Percentiles rank a stretch among this genome's conserved stretches.
These are phyloP conservation scores for Stictonetta naevosa DNA, from an alignment of 2,113 vertebrate species.

Conservation along the genomic window DNA sequence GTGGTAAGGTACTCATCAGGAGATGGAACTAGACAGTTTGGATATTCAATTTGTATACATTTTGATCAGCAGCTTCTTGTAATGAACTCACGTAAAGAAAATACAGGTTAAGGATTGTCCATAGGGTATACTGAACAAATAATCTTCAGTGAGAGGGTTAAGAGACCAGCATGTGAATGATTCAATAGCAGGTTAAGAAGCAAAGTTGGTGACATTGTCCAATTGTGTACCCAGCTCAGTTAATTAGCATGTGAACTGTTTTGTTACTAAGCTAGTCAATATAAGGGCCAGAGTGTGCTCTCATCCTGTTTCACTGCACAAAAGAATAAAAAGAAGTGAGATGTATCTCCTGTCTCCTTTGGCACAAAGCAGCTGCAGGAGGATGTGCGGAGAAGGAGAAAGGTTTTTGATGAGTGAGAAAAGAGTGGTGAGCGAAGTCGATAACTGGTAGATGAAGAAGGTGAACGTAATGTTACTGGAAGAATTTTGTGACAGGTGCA, in stretches of 20 bases:
- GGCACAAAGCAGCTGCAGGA: not conserved
- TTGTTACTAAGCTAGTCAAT: not conserved
- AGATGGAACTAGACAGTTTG: not conserved
- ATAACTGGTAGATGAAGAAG: not conserved
- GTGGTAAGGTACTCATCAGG: not conserved
- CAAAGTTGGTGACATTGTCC: not conserved
- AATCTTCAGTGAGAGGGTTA: not conserved
- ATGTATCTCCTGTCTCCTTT: not conserved
- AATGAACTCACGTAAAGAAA: not conserved
- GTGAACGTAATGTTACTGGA: not conserved
- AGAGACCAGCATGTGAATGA: not conserved
- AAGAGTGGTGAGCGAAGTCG: not conserved
- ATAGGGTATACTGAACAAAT: not conserved
- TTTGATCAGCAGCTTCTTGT: not conserved
- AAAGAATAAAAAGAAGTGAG: not conserved
- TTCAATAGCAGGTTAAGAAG: not conserved
- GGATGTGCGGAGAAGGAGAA: not conserved
- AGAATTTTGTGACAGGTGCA: not conserved
- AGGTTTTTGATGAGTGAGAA: not conserved
- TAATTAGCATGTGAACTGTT: not conserved
- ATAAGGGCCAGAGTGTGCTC: not conserved
- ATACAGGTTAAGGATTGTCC: not conserved
- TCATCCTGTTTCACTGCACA: not conserved
- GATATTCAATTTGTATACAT: not conserved
- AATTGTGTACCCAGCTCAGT: not conserved